Evolutionary conservation across 35 echinoderm and acorn worm genomes (phyloP).

Genomic region (Ophioderma brevispina): DNA sequence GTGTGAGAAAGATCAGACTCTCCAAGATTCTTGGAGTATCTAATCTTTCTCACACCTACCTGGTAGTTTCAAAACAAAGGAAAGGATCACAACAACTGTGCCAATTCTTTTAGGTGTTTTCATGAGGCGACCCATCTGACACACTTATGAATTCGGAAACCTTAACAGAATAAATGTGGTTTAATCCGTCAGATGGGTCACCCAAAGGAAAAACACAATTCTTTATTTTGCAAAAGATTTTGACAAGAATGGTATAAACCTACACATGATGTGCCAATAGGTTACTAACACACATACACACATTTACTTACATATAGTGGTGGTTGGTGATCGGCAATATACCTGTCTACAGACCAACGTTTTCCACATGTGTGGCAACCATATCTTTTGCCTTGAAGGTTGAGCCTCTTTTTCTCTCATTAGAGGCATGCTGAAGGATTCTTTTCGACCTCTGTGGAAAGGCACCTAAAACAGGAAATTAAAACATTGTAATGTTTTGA

Average conservation of each 20-base stretch:
- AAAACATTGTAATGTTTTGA: not conserved
- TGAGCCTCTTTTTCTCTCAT: slow-evolving; percentile 50
- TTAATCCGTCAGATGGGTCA: no score
- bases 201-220: no score
- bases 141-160: no score
- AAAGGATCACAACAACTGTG: no score
- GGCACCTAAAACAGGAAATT: slow-evolving; percentile 47
- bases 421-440: slow-evolving; percentile 67
- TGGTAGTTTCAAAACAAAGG: no score
- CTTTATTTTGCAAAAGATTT: no score
- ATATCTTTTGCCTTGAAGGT: slow-evolving; percentile 40
- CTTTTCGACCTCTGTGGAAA: slow-evolving; percentile 62
- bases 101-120: not conserved
- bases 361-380: slow-evolving; percentile 93
- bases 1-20: no score
- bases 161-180: not conserved
- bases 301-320: slow-evolving; percentile 73
- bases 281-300: not conserved
- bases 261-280: no score
- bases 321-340: slow-evolving; percentile 95
- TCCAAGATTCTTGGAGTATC: no score
- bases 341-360: slow-evolving; percentile 40
- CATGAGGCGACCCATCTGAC: no score
- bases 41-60: no score
- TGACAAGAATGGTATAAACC: no score